Evolutionary conservation across 2,797 vertebrate genomes (phyloP).

Genomic region (Pelobates cultripes): DNA sequence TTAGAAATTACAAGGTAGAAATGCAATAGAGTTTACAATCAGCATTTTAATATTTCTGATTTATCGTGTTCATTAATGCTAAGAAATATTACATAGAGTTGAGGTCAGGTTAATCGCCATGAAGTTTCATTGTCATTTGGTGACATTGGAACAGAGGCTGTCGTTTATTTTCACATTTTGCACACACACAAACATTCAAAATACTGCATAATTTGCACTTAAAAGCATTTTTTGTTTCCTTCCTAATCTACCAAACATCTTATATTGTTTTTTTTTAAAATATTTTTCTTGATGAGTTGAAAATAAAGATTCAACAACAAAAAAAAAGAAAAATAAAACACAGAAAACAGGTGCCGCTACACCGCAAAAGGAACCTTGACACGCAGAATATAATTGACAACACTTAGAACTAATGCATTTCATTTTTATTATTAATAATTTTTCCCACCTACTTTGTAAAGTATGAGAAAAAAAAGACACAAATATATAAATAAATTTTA

Average conservation of each 20-base stretch:
- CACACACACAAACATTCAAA: background rate
- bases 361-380: constrained; percentile 64
- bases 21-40: background rate
- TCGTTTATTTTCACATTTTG: background rate
- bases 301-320: constrained; percentile 35
- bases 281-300: constrained; percentile 34
- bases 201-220: constrained; percentile 8
- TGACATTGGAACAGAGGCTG: background rate
- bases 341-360: constrained; percentile 1
- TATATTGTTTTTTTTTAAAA: no score
- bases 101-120: background rate
- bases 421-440: constrained; percentile 34
- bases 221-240: constrained; percentile 15
- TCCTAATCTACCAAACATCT: constrained; percentile 9
- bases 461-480: constrained; percentile 53
- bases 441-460: constrained; percentile 56
- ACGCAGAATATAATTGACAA: constrained; percentile 64
- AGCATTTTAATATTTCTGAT: background rate
- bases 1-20: background rate
- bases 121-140: background rate
- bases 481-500: constrained; percentile 24
- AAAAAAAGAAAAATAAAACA: no score
- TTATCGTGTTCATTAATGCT: background rate
- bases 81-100: background rate
- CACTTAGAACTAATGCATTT: constrained; percentile 61